A percentile compares a stretch with the other conserved stretches of the same genome.
These are phyloP conservation scores for Mesoligia furuncula DNA, from an alignment of 2,888 invertebrate genomes.

Conservation along the genomic window DNA sequence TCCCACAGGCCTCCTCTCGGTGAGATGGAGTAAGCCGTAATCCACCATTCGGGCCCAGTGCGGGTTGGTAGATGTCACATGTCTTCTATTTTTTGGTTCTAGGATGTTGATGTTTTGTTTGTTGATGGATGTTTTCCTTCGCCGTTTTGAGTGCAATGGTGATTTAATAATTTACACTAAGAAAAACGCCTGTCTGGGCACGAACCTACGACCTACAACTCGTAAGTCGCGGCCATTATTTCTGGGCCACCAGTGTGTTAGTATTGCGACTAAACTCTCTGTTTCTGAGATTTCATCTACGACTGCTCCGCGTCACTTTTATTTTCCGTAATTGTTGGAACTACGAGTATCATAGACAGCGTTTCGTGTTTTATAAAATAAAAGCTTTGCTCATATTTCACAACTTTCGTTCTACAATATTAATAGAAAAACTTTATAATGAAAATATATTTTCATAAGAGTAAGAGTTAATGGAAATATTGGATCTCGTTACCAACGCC, in stretches of 20 bases:
- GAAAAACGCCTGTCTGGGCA: too few species aligned
- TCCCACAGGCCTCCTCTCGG: background rate
- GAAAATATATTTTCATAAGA: constrained; percentile 38
- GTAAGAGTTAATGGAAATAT: constrained; percentile 40
- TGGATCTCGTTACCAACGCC: constrained; percentile 12
- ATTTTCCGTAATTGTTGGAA: background rate
- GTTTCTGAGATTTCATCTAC: background rate
- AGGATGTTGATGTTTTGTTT: too few species aligned
- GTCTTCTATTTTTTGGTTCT: background rate
- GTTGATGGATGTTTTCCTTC: too few species aligned
- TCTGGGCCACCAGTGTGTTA: background rate
- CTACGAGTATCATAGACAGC: background rate
- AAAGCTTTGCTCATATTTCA: constrained; percentile 2
- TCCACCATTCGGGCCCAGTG: background rate
- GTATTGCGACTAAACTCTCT: constrained; percentile 3
- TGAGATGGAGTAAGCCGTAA: background rate
- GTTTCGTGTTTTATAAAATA: background rate
- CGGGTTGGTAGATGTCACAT: background rate
- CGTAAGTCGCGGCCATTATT: too few species aligned
- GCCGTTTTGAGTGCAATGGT: too few species aligned
- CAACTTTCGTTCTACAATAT: constrained; percentile 15
- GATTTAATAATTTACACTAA: too few species aligned
- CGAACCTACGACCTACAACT: too few species aligned
- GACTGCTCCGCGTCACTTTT: background rate
- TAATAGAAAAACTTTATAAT: constrained; percentile 42